Conservation (phyloP, 2,113 vertebrate species). For the Corythoichthys haematopterus region DNA sequence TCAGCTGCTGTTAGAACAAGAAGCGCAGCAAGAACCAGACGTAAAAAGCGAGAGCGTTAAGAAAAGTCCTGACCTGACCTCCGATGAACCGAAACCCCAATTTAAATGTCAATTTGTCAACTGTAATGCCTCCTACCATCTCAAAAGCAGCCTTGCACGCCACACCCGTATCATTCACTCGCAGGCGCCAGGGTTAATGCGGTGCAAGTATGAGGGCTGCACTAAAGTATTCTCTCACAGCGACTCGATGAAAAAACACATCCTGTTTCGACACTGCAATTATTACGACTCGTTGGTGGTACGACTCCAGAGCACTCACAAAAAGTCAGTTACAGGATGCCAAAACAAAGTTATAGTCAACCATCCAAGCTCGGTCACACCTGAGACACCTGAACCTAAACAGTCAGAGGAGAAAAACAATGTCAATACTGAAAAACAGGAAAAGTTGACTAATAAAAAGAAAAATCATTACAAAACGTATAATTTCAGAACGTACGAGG, state of each 20-base stretch:
- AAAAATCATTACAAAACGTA: background rate
- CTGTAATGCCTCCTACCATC: slow-evolving; percentile 82
- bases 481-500: slow-evolving; percentile 73
- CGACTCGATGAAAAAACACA: slow-evolving; percentile 82
- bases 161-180: slow-evolving; percentile 70
- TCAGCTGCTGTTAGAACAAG: slow-evolving; percentile 86
- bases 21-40: slow-evolving; percentile 64
- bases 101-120: slow-evolving; percentile 83
- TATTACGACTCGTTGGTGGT: slow-evolving; percentile 79
- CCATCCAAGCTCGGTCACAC: slow-evolving; percentile 31
- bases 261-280: slow-evolving; percentile 80
- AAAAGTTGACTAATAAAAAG: background rate
- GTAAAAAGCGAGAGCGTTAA: slow-evolving; percentile 77
- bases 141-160: slow-evolving; percentile 83
- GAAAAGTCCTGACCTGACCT: slow-evolving; percentile 42
- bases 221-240: slow-evolving; percentile 79
- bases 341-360: slow-evolving; percentile 72
- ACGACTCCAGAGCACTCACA: slow-evolving; percentile 72
- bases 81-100: slow-evolving; percentile 71
- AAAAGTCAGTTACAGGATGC: slow-evolving; percentile 69
- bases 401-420: slow-evolving; percentile 16
- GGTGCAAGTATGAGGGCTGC: slow-evolving; percentile 85
- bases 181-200: slow-evolving; percentile 61
- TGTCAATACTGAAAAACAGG: background rate
- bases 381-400: slow-evolving; percentile 16